A percentile compares a stretch with the other conserved stretches of the same genome.
Conservation (phyloP, 2,113 vertebrate species). For the Megalops atlanticus region DNA sequence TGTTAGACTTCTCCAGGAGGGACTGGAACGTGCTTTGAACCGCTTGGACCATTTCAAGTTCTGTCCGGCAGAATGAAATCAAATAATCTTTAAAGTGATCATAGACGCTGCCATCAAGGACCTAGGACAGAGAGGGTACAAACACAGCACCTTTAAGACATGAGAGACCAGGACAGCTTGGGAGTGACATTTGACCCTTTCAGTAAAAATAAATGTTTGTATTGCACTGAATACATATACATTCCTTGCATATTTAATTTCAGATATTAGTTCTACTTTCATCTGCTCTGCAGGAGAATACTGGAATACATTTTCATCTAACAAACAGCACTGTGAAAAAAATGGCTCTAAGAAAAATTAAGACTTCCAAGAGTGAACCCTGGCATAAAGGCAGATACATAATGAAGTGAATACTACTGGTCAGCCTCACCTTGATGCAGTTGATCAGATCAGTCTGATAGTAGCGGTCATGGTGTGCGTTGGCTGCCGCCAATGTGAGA, state of each 20-base stretch:
- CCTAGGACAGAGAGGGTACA: slow-evolving; percentile 59
- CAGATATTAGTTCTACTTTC: no score
- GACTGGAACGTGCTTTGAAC: slow-evolving; percentile 87
- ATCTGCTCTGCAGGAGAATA: no score
- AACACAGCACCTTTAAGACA: slow-evolving; percentile 26
- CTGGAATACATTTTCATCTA: no score
- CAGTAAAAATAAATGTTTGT: background rate
- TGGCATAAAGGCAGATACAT: background rate
- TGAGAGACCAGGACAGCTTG: background rate
- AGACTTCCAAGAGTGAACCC: background rate
- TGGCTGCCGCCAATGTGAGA: slow-evolving; percentile 81
- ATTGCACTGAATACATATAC: no score
- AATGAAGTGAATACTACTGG: background rate
- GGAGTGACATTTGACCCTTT: background rate
- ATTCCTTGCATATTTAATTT: no score
- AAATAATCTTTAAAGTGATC: slow-evolving; percentile 93
- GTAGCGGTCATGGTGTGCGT: slow-evolving; percentile 84
- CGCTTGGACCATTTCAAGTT: slow-evolving; percentile 84
- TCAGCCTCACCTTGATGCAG: slow-evolving; percentile 77
- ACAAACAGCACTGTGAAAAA: no score
- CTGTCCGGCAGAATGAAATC: slow-evolving; percentile 88
- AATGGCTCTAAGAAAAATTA: no score
- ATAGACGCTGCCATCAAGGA: slow-evolving; percentile 86
- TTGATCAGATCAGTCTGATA: slow-evolving; percentile 80
- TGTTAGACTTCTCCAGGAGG: slow-evolving; percentile 82